Evolutionary conservation across 2,797 vertebrate genomes (phyloP).

Genomic region (Monodelphis domestica): DNA sequence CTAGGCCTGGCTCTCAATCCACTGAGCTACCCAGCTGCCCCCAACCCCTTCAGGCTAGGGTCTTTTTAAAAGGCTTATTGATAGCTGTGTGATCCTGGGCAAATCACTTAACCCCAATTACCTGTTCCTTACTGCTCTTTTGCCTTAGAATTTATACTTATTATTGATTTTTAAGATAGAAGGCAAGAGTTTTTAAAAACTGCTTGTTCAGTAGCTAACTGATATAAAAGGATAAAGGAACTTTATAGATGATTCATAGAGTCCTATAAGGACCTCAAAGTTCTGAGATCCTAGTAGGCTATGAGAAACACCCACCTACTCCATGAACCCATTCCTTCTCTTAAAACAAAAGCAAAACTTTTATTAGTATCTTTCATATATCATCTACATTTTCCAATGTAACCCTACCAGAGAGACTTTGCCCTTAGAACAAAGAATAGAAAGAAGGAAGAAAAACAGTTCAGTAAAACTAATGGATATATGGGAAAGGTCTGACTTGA

Average conservation of each 20-base stretch:
- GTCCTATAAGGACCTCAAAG: accelerated
- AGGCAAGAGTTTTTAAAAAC: too few species aligned
- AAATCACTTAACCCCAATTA: too few species aligned
- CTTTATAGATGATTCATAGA: not conserved
- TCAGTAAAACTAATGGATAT: not conserved
- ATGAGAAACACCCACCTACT: too few species aligned
- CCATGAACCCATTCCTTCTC: not conserved
- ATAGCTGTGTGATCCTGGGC: too few species aligned
- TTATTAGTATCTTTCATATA: not conserved
- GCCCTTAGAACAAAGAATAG: not conserved
- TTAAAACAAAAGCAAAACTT: not conserved
- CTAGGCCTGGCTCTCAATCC: too few species aligned
- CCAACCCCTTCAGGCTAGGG: not conserved
- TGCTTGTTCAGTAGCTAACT: not conserved
- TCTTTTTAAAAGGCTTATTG: too few species aligned
- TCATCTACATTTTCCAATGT: not conserved
- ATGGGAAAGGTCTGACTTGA: not conserved
- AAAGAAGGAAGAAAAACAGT: not conserved
- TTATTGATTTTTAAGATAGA: too few species aligned
- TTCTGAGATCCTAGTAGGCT: not conserved
- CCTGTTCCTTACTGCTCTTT: too few species aligned
- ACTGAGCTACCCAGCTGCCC: too few species aligned
- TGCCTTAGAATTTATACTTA: too few species aligned
- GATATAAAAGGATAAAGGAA: not conserved
- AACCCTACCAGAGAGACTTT: not conserved